A percentile compares a stretch with the other conserved stretches of the same genome.
Conservation (phyloP, 92 coral and sea anemone species). For the Phenganax marumi region DNA sequence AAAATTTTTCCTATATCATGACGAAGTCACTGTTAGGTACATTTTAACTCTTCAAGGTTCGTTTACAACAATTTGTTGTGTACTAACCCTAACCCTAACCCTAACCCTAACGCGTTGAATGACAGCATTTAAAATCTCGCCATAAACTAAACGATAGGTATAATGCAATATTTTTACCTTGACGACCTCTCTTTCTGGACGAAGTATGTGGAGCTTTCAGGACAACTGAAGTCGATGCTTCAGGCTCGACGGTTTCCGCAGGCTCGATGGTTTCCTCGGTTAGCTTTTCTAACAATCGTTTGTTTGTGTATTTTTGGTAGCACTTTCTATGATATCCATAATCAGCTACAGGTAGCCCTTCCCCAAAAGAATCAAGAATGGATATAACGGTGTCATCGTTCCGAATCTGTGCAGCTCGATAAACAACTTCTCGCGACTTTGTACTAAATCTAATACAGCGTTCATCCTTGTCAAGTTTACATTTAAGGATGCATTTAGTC, state of each 20-base stretch:
- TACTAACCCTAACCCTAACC: background rate
- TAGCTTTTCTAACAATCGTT: background rate
- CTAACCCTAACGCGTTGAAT: background rate
- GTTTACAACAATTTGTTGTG: no score
- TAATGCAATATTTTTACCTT: background rate
- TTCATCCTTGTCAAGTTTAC: no score
- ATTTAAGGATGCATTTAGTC: no score
- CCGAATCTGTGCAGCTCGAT: conserved; percentile 11
- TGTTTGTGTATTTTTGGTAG: conserved; percentile 1
- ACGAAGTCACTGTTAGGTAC: no score
- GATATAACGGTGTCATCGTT: conserved; percentile 4
- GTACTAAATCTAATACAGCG: background rate
- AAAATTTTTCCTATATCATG: conserved; percentile 6
- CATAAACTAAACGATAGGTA: background rate
- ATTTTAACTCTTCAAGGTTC: no score
- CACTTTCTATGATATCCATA: conserved; percentile 21
- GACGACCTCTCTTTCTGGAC: no score
- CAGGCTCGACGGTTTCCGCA: background rate
- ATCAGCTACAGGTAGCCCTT: background rate
- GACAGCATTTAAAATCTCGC: background rate
- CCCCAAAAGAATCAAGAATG: conserved; percentile 14
- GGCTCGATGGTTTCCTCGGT: background rate
- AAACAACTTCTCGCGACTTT: background rate
- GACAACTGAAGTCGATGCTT: background rate
- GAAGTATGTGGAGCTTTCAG: no score